Evolutionary conservation across 2,888 invertebrate genomes (phyloP).

Genomic region (Mellilla xanthometata): DNA sequence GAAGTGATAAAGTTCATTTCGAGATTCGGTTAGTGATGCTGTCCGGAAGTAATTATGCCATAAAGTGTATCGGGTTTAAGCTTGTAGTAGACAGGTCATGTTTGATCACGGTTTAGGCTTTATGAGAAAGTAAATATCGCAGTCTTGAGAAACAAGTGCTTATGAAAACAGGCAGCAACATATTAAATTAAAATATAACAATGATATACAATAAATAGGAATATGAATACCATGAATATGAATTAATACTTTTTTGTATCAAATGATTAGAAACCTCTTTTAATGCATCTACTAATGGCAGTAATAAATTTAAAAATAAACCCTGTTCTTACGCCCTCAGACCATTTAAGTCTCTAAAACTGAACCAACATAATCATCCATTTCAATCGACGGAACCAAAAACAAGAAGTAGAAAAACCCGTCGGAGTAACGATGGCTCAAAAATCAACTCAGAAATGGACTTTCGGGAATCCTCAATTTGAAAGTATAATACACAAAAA

Average conservation of each 20-base stretch:
- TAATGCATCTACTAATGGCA: no score
- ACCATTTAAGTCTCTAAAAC: constrained; percentile 4
- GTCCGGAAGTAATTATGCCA: constrained; percentile 58
- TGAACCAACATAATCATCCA: constrained; percentile 17
- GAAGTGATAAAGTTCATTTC: constrained; percentile 10
- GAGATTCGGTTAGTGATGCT: constrained; percentile 9
- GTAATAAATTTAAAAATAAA: background rate
- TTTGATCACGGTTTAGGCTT: constrained; percentile 57
- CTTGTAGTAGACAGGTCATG: constrained; percentile 49
- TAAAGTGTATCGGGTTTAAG: constrained; percentile 45
- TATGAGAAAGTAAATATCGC: constrained; percentile 37
- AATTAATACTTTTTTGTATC: no score
- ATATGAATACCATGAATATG: no score
- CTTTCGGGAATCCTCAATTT: constrained; percentile 59
- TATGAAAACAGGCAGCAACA: no score
- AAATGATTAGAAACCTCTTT: no score
- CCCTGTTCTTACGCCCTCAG: background rate
- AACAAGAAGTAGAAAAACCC: constrained; percentile 43
- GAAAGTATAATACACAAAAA: constrained; percentile 73
- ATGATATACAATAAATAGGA: no score
- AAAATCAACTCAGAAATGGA: constrained; percentile 37
- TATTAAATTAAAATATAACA: no score
- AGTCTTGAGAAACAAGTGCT: constrained; percentile 15
- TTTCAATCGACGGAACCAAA: constrained; percentile 24
- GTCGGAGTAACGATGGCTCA: constrained; percentile 58